Evolutionary conservation across 2,113 vertebrate species (phyloP).

Genomic region (Hippoglossus stenolepis): DNA sequence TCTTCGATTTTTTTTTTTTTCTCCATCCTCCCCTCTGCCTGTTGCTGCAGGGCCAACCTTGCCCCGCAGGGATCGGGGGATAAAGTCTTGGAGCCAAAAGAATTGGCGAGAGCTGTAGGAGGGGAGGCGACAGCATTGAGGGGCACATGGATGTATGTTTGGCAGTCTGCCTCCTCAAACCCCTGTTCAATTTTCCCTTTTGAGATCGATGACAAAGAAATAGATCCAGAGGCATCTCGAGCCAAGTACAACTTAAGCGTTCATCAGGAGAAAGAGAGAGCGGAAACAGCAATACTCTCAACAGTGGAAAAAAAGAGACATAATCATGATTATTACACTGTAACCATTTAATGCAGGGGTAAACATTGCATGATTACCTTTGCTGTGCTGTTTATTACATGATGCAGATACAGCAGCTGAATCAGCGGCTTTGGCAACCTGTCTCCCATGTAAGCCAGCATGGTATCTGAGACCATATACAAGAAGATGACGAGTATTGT

Average conservation of each 20-base stretch:
- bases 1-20: background rate
- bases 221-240: constrained; percentile 27
- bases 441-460: constrained; percentile 37
- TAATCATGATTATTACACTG: constrained; percentile 66
- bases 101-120: background rate
- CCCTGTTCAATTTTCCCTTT: constrained; percentile 20
- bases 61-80: background rate
- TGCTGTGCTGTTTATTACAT: constrained; percentile 54
- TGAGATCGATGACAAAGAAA: constrained; percentile 24
- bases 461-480: constrained; percentile 35
- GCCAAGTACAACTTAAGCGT: constrained; percentile 37
- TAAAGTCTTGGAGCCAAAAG: constrained; percentile 2
- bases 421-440: constrained; percentile 24
- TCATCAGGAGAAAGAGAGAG: constrained; percentile 51
- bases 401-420: constrained; percentile 50
- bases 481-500: constrained; percentile 28
- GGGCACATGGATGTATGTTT: constrained; percentile 18
- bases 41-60: constrained; percentile 15
- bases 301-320: constrained; percentile 48
- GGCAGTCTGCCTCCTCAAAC: constrained; percentile 49
- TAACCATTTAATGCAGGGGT: constrained; percentile 67
- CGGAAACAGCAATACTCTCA: constrained; percentile 38
- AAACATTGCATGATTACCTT: constrained; percentile 53
- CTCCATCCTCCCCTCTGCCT: background rate
- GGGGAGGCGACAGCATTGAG: constrained; percentile 3